Base-by-base conservation (phyloP, 2,113 vertebrate genomes). In the Sturnira hondurensis region DNA sequence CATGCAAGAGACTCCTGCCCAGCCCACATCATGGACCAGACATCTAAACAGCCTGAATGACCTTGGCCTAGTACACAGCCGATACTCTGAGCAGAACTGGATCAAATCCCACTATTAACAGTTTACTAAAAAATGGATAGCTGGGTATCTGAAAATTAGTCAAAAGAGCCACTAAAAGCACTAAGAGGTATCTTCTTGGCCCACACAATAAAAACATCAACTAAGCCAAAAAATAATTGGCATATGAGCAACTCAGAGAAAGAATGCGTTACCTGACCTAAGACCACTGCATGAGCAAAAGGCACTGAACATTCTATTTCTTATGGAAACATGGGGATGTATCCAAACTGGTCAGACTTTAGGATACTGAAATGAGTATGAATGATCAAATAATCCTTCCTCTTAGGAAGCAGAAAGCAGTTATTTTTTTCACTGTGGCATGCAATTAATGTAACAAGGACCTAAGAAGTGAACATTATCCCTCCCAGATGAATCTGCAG, bases 121-220 rank as follows among this genome's bases (percentile, higher is more conserved):
- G 28, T 58, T 94, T 61, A 73, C 17, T 86, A 56, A 65, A 96
- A 76, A 68, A 81, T 33, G 7, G 43, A 86, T 17, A 63, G 76
- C 2, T 22, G 6, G 91, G 63, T 78, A 2, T 58, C 61, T 71
- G 20, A 74, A 87, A 77, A 78, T 54, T 33, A 93, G 31, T 31
- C 89, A 76, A 68, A 91, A 65, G 3, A 1, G 2, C 2, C 41
- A 77, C 86, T 91, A 12, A 70, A 95, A 41, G 24, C 22, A 33
- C 14, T 87, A 4, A 70, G 5, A n/a, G 47, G 61, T 86, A 84
- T 54, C 31, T 82, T 94, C 92, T 86, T 67, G 43, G 19, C 38
- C 20, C 13, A 28, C 94, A 83, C 12, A 83, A 91, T 45, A 73
- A 94, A 92, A 86, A 95, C 24, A 89, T 71, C 78, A 92, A 31